These are phyloP conservation scores for Pangasius sanitwongsei DNA, from an alignment of 2,797 vertebrate species.

Conservation along the genomic window DNA sequence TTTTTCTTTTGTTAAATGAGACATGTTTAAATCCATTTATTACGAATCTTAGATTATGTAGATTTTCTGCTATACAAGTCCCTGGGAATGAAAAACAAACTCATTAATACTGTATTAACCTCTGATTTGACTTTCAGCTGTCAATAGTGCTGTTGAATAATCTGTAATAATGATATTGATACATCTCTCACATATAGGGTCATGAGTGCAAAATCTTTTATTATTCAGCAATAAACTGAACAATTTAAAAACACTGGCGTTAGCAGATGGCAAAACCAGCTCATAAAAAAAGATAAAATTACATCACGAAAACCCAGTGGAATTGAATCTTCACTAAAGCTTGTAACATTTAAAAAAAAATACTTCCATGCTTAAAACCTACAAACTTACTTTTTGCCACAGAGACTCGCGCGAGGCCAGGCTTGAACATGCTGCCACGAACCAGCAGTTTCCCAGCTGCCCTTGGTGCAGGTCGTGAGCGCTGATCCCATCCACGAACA, in stretches of 20 bases:
- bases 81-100: not conserved
- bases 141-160: not conserved
- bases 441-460: conserved; percentile 98
- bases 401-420: conserved; percentile 89
- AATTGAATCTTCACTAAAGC: not conserved
- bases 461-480: conserved; percentile 95
- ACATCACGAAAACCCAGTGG: not conserved
- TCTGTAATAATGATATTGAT: not conserved
- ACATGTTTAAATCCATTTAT: not conserved
- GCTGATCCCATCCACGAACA: conserved; percentile 90
- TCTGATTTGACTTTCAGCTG: not conserved
- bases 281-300: not conserved
- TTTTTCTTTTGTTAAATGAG: not conserved
- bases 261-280: not conserved
- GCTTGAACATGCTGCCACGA: conserved; percentile 93
- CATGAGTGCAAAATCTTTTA: not conserved
- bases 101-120: not conserved
- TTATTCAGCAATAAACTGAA: not conserved
- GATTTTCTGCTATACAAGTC: not conserved
- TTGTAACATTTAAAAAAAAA: not conserved
- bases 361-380: not conserved
- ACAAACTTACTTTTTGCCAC: conserved; percentile 90
- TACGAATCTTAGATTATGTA: not conserved
- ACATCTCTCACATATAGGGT: not conserved
- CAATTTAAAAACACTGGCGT: not conserved